Conservation (phyloP, 2,888 invertebrate species). For the Gonocerus acuteangulatus region DNA sequence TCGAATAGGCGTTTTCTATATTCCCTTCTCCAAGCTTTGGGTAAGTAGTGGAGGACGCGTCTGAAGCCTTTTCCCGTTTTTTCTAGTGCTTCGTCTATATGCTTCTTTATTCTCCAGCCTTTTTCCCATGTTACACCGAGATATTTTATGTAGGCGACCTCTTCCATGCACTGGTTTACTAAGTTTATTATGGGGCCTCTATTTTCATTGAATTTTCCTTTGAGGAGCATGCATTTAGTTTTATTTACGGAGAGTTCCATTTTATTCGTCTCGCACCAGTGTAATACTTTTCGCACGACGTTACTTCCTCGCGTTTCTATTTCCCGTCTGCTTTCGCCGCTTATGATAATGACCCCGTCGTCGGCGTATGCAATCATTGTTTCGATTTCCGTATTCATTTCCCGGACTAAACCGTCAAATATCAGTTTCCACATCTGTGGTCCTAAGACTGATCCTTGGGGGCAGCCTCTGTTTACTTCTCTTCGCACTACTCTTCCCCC, state of each 20-base stretch:
- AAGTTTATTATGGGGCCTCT: too few species aligned
- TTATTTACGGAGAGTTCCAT: conserved; percentile 9
- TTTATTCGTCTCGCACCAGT: conserved; percentile 8
- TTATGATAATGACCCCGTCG: background rate
- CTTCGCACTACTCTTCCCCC: background rate
- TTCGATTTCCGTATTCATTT: background rate
- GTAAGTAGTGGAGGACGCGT: background rate
- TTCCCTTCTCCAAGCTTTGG: background rate
- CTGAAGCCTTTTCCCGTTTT: background rate
- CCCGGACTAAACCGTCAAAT: background rate
- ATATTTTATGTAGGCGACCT: background rate
- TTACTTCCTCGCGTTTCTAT: background rate
- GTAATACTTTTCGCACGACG: background rate
- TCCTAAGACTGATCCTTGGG: conserved; percentile 8
- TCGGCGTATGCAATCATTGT: background rate
- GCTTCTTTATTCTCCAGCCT: conserved; percentile 7
- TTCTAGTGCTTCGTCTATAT: background rate
- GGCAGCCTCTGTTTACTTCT: conserved; percentile 5
- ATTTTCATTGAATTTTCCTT: too few species aligned
- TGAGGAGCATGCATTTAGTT: too few species aligned
- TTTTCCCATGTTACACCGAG: background rate
- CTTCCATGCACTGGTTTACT: background rate
- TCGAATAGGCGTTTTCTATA: background rate
- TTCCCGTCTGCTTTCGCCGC: background rate
- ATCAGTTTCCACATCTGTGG: background rate